Percentiles rank a stretch among this genome's conserved stretches.
Conservation (phyloP, 1,140 invertebrate genomes). For the Anoplophora glabripennis region DNA sequence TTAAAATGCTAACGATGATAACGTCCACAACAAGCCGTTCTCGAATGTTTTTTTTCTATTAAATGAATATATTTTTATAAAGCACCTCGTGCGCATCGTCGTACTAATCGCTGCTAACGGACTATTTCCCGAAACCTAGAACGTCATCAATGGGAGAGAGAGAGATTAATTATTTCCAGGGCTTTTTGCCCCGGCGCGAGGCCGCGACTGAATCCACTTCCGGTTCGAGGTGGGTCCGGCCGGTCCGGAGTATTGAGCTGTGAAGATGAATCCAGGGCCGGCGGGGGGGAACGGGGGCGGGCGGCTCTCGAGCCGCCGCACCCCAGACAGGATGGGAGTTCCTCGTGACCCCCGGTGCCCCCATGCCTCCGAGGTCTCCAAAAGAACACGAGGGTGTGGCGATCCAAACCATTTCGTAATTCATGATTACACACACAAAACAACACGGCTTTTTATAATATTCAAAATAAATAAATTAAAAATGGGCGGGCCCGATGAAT, state of each 20-base stretch:
- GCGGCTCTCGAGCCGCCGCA: conserved; percentile 29
- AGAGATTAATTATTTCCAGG: too few species aligned
- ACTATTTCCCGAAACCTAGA: too few species aligned
- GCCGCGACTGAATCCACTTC: conserved; percentile 6
- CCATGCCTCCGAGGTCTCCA: conserved; percentile 22
- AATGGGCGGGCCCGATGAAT: conserved; percentile 21
- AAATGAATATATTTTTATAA: too few species aligned
- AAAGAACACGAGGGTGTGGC: conserved; percentile 35
- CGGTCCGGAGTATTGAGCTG: conserved; percentile 33
- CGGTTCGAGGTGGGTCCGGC: conserved; percentile 5
- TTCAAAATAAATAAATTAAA: conserved; percentile 21
- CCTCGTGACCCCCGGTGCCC: conserved; percentile 31
- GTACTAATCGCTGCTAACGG: too few species aligned
- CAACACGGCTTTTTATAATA: conserved; percentile 14
- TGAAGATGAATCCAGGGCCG: conserved; percentile 30
- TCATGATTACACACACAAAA: conserved; percentile 33
- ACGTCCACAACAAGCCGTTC: too few species aligned
- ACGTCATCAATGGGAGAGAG: too few species aligned
- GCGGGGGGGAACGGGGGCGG: conserved; percentile 10
- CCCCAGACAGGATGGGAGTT: conserved; percentile 44
- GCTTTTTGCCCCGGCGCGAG: too few species aligned
- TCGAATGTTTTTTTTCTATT: too few species aligned
- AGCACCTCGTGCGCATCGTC: too few species aligned
- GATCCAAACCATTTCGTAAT: conserved; percentile 34
- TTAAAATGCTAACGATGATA: too few species aligned